Base-by-base conservation (phyloP, 2,113 vertebrate genomes). In the Monopterus albus region DNA sequence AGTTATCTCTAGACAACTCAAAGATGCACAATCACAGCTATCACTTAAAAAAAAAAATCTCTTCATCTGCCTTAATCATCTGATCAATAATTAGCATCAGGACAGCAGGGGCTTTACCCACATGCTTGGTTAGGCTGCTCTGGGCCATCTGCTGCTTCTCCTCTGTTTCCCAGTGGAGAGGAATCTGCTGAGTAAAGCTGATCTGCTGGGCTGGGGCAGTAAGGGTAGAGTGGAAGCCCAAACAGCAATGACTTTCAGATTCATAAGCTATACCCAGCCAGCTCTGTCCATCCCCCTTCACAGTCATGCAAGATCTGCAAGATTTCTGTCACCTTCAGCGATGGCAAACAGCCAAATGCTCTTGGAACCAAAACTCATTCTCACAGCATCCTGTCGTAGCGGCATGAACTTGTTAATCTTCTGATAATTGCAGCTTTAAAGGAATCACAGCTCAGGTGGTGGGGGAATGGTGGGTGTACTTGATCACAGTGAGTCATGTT, bases 1-100 rank as follows among this genome's bases (percentile, higher is more conserved):
- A 46, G 56, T 26, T 78, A 60, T 79, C 64, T 79, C 64, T 25
- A 89, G 95, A 93, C 92, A 93, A 92, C 92, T 91, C 84, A 70
- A 88, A 93, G 92, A 96, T 92, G 94, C 92, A 95, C 94, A 96
- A 94, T 96, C 95, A 95, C 93, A 95, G 91, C 92, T 92, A 93
- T 94, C 85, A 79, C 94, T 95, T 96, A 94, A 83, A 95, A 93
- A 92, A 94, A 51, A 53, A 79, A 42, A 93, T 92, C 93, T 96
- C 94, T 97, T 96, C 95, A 96, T 98, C 95, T 97, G 93, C 93
- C 94, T 95, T 97, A 97, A 97, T 98, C 95, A 96, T 94, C 93
- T 94, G 94, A 96, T 97, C 95, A 81, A 97, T 98, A 96, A 96
- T 96, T 96, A 94, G 93, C 89, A 87, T 95, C 91, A 91, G 93